phyloP scores from a whole-genome alignment of 2,888 invertebrate genomes.

The Marronus borbonicus region DNA sequence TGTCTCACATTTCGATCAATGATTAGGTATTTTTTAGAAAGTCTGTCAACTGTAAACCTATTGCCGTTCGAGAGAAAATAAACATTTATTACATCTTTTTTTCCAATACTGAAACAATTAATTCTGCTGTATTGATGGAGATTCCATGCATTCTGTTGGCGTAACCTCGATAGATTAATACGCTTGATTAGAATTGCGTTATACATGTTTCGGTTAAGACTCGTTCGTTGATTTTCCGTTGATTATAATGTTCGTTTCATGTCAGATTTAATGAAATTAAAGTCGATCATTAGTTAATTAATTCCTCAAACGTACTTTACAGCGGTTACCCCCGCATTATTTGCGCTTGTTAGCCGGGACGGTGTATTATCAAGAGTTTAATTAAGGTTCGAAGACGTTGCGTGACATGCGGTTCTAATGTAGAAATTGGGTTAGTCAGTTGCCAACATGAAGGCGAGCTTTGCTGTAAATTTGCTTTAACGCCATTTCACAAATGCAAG shows the following conservation, averaged over 20 bases:
- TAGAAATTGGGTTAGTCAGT: slow-evolving; percentile 21
- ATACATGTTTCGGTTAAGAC: background rate
- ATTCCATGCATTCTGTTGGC: no score
- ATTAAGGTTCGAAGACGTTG: slow-evolving; percentile 20
- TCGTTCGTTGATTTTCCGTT: no score
- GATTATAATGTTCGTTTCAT: background rate
- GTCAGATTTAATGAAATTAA: slow-evolving; percentile 8
- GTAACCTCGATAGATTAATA: no score
- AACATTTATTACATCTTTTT: no score
- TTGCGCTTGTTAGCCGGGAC: background rate
- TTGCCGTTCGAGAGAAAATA: no score
- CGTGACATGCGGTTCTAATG: slow-evolving; percentile 23
- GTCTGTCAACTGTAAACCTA: no score
- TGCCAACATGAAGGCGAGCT: background rate
- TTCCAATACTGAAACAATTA: no score
- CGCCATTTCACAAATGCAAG: background rate
- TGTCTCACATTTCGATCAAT: no score
- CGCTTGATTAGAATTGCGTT: background rate
- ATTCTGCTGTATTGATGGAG: no score
- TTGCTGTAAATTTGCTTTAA: background rate
- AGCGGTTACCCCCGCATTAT: background rate
- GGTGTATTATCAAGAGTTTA: slow-evolving; percentile 7
- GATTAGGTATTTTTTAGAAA: no score
- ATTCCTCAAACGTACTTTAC: background rate
- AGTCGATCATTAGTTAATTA: slow-evolving; percentile 20